phyloP scores from a whole-genome alignment of 1,140 invertebrate genomes.

The Diachasma alloeum region DNA sequence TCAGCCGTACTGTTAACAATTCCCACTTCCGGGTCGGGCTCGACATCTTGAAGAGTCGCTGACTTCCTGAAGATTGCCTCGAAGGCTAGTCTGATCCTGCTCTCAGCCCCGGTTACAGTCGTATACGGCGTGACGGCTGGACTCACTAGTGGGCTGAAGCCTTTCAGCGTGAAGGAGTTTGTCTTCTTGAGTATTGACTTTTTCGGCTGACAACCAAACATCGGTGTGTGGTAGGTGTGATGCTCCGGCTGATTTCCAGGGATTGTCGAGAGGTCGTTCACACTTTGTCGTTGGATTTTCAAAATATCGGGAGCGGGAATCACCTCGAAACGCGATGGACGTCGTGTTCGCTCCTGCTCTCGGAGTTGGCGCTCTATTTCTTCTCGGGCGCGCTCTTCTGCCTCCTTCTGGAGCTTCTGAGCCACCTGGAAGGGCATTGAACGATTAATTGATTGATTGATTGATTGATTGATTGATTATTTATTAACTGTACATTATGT shows the following conservation, averaged over 20 bases:
- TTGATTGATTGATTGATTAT: too few species aligned
- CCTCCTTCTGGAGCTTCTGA: constrained; percentile 73
- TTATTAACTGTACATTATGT: too few species aligned
- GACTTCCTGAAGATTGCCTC: constrained; percentile 91
- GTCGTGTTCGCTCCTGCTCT: constrained; percentile 65
- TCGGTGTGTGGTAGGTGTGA: constrained; percentile 64
- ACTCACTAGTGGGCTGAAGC: background rate
- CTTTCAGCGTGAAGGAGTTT: constrained; percentile 85
- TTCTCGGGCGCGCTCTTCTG: constrained; percentile 70
- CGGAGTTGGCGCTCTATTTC: constrained; percentile 65
- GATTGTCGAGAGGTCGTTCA: constrained; percentile 55
- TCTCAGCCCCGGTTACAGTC: constrained; percentile 87
- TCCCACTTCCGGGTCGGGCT: constrained; percentile 71
- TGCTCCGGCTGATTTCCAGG: constrained; percentile 53
- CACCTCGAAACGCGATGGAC: constrained; percentile 78
- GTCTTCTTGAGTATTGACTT: constrained; percentile 94
- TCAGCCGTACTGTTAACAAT: constrained; percentile 46
- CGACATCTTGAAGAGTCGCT: constrained; percentile 82
- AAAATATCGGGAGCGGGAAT: constrained; percentile 74
- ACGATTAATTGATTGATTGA: background rate
- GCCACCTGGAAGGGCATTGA: constrained; percentile 62
- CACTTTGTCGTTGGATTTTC: constrained; percentile 64
- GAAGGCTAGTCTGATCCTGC: constrained; percentile 85
- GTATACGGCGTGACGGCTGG: constrained; percentile 80
- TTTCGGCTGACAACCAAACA: constrained; percentile 72